Conservation (phyloP, 2,113 vertebrate genomes). For the Dicrurus megarhynchus region DNA sequence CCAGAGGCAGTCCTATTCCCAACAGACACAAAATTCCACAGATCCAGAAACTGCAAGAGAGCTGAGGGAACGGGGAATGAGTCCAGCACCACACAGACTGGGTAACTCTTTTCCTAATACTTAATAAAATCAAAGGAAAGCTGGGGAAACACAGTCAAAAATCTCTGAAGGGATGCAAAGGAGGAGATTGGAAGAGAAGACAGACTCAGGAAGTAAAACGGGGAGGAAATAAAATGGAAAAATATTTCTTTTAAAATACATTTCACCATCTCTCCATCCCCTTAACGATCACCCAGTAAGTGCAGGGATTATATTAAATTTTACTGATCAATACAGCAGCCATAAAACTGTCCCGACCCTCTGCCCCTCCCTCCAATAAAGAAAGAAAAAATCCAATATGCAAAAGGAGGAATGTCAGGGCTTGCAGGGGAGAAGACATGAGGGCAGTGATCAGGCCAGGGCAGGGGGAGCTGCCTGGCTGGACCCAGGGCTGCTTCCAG, state of each 20-base stretch:
- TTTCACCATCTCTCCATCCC: constrained; percentile 24
- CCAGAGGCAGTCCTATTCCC: not conserved
- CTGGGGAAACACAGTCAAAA: not conserved
- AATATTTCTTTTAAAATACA: constrained; percentile 32
- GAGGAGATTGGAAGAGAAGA: not conserved
- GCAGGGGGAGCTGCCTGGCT: not conserved
- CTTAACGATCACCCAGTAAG: constrained; percentile 59
- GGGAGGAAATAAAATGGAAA: constrained; percentile 43
- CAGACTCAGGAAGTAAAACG: not conserved
- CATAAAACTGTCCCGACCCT: constrained; percentile 65
- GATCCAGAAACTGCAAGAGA: not conserved
- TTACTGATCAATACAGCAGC: constrained; percentile 65
- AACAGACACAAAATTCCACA: not conserved
- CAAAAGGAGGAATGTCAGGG: not conserved
- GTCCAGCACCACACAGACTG: not conserved
- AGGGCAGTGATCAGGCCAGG: not conserved
- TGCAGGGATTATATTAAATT: constrained; percentile 71
- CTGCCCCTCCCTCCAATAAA: constrained; percentile 63
- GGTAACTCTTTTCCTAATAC: not conserved
- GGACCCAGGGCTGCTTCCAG: accelerated
- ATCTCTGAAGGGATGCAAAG: not conserved
- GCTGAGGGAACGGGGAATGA: not conserved
- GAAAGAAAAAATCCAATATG: constrained; percentile 66
- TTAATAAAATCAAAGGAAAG: not conserved
- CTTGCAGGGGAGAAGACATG: not conserved